Conservation (phyloP, 2,113 vertebrate genomes). For the Prietella phreatophila region DNA sequence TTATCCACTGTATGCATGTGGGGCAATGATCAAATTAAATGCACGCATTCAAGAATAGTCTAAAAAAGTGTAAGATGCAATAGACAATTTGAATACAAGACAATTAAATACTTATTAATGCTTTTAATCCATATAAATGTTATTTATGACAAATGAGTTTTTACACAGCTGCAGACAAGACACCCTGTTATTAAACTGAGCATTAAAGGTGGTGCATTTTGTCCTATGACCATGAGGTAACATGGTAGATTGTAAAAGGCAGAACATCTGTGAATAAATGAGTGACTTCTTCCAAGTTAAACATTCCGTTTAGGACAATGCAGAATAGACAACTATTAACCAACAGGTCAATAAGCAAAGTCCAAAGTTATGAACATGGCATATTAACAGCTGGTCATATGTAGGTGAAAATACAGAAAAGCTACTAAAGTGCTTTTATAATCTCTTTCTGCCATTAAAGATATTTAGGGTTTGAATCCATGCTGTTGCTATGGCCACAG, state of each 20-base stretch:
- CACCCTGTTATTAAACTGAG: neutral
- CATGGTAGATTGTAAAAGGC: neutral
- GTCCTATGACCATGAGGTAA: neutral
- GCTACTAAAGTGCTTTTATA: neutral
- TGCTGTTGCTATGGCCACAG: constrained; percentile 25
- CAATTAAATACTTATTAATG: neutral
- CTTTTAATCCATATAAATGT: neutral
- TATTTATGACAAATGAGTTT: neutral
- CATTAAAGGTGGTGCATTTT: neutral
- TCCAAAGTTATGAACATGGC: constrained; percentile 12
- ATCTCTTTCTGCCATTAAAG: neutral
- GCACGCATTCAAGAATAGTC: neutral
- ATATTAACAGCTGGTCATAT: constrained; percentile 30
- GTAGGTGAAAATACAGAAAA: neutral
- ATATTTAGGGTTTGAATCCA: constrained; percentile 10
- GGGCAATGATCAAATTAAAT: neutral
- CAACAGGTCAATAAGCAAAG: constrained; percentile 28
- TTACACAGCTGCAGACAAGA: neutral
- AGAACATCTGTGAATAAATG: neutral
- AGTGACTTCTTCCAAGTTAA: constrained; percentile 35
- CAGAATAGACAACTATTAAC: constrained; percentile 29
- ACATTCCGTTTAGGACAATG: constrained; percentile 24
- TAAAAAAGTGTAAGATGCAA: neutral
- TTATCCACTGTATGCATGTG: neutral
- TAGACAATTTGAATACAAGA: neutral